These are phyloP conservation scores for Bujurquina vittata DNA, from an alignment of 2,113 vertebrate genomes.

Conservation along the genomic window DNA sequence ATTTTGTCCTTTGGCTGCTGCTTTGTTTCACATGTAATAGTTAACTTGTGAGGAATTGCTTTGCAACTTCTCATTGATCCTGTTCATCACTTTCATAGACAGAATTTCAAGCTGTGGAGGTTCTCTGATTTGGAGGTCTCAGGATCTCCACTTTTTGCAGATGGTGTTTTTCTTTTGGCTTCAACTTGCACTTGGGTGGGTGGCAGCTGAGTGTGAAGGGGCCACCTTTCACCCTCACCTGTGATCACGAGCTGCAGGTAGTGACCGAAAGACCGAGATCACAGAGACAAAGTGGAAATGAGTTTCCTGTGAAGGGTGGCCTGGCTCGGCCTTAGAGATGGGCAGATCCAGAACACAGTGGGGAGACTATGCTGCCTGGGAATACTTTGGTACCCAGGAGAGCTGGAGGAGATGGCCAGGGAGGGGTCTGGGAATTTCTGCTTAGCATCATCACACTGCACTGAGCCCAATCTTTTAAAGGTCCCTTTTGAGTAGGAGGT, in stretches of 20 bases:
- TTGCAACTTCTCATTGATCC: too few relatives aligned
- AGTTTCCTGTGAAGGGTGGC: neutral
- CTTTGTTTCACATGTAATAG: too few relatives aligned
- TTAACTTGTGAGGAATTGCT: neutral
- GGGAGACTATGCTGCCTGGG: neutral
- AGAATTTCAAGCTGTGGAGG: too few relatives aligned
- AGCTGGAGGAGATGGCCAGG: neutral
- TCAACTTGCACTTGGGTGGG: too few relatives aligned
- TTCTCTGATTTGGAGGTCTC: too few relatives aligned
- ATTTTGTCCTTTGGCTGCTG: too few relatives aligned
- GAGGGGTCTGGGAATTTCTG: neutral
- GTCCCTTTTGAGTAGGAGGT: neutral
- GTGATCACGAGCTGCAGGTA: neutral
- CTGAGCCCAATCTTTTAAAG: neutral
- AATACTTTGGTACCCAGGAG: neutral
- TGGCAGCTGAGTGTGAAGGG: too few relatives aligned
- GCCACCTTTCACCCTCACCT: neutral
- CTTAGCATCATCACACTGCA: neutral
- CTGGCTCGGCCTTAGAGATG: neutral
- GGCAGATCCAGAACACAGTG: neutral
- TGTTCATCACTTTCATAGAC: too few relatives aligned
- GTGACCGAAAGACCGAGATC: too few relatives aligned
- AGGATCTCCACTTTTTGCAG: neutral
- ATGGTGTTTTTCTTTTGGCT: neutral
- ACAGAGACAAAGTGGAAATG: too few relatives aligned